Evolutionary conservation across 2,888 invertebrate species (phyloP), one percentile per base, ranked within the genome.

Genomic region (Oscheius onirici): DNA sequence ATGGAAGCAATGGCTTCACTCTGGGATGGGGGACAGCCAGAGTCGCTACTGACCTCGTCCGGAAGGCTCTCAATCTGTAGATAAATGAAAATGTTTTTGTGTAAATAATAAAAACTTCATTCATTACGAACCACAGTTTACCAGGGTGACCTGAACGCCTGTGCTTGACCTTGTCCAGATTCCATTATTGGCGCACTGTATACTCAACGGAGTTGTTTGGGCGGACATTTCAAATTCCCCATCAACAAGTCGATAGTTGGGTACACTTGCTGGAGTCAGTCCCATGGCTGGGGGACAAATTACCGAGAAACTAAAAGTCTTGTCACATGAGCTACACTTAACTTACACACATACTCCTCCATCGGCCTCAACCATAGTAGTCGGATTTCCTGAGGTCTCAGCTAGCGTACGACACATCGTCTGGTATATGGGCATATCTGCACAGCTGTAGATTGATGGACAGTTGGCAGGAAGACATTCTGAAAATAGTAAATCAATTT

Each of bases 1-100:
- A 86, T 70, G 84, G 84, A 5, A 79, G 82, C 2, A 83, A 81
- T 54, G 86, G 86, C 22, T 83, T 86, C 75, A 83, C 84, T 17
- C 76, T 86, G 20, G 46, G 81, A 34, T 86, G 83, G 79, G 86
- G 86, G 24, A 82, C 82, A 26, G 82, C 81, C 10, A 70, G 72
- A 5, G 74, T 79, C 15, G 85, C 80, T 3, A 61, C 70, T 2
- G n/a, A 57, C 11, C 44, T 68, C 6, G 57, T 57, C 1, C 46
- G 43, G 11, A 22, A 57, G 2, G 43, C 49, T 26, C 2, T 49
- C 34, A 10, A 26, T 22, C 11, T 28, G 24, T 13, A 46, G 34
- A 49, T 28, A 46, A 17, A 11, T 40, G 28, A 8, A 34, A 34
- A 34, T 17, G 17, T 10, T 17, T 49, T 15, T 49, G 17, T 49